Percentiles rank a stretch among this genome's conserved stretches.
Conservation (phyloP, 2,113 vertebrate genomes). For the Pangasianodon gigas region DNA sequence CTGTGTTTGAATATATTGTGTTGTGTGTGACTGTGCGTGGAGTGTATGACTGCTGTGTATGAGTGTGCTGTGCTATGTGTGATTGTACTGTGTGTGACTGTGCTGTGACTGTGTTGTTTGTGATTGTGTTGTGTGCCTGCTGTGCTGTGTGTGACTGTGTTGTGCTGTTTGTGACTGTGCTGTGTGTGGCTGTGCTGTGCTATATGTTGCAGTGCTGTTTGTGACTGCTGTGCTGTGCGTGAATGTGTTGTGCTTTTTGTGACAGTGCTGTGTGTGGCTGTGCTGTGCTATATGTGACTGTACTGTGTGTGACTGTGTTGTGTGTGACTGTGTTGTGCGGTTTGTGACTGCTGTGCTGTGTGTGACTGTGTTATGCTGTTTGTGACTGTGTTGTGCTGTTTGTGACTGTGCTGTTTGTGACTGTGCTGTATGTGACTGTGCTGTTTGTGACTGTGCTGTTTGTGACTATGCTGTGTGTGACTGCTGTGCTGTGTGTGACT, state of each 20-base stretch:
- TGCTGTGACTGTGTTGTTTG: too few species aligned
- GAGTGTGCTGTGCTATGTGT: too few species aligned
- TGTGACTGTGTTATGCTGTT: neutral
- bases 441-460: neutral
- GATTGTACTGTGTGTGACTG: too few species aligned
- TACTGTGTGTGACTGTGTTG: neutral
- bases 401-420: neutral
- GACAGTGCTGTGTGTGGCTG: neutral
- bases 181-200: neutral
- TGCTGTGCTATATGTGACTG: neutral
- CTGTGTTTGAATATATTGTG: too few species aligned
- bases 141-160: neutral
- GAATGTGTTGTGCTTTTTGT: neutral
- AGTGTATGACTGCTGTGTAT: too few species aligned
- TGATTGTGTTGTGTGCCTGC: neutral
- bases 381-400: neutral
- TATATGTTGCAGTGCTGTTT: constrained; percentile 1
- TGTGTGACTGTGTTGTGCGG: neutral
- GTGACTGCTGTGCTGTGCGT: neutral
- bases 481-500: neutral
- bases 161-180: neutral
- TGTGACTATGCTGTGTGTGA: neutral
- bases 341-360: neutral
- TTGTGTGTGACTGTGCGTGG: neutral
- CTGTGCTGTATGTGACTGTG: neutral